Evolutionary conservation across 2,888 invertebrate species (phyloP), one percentile per base, ranked within the genome.

Genomic region (Osmoderma eremita): DNA sequence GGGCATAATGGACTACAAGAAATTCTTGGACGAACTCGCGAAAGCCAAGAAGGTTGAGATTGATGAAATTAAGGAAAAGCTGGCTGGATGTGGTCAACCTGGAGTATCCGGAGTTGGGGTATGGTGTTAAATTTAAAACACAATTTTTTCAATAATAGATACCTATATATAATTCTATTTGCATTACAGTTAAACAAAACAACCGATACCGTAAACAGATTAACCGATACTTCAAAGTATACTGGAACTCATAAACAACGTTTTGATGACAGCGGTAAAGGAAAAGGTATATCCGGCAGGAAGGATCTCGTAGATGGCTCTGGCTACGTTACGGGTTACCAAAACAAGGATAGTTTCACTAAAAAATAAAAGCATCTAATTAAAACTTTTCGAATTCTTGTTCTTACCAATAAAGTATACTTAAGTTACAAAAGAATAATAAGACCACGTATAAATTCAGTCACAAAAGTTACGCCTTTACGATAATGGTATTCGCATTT

Each of bases 241-340:
- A 95, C 95, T 0, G 95, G 95, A 56, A 92, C 93, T 3, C 93
- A 93, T 80, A 93, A 90, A 79, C 92, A 94, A 75, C 88, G 95
- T 20, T 95, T 94, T 78, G 94, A 94, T 81, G 90, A 91, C 63
- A 83, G 86, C 22, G 95, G 95, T 67, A 94, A 92, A 80, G 94
- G 94, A 15, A 93, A 92, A 79, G 95, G 95, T 4, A 92, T 93
- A 65, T 87, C 91, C 1, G 95, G 95, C 18, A 85, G 95, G 62
- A 93, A 92, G 79, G 93, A 94, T 77, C 63, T 91, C 41, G 72
- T 72, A 0, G 81, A 81, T 67, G 67, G 63, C 41, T 90, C 92
- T 1, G 95, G 94, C 54, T 95, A 95, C 79, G 94, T 95, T 65
- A 86, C 89, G 42, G 94, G 94, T 15, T 95, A 93, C 80, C 91